Evolutionary conservation across 2,888 invertebrate genomes (phyloP).

Genomic region (Sesia apiformis): DNA sequence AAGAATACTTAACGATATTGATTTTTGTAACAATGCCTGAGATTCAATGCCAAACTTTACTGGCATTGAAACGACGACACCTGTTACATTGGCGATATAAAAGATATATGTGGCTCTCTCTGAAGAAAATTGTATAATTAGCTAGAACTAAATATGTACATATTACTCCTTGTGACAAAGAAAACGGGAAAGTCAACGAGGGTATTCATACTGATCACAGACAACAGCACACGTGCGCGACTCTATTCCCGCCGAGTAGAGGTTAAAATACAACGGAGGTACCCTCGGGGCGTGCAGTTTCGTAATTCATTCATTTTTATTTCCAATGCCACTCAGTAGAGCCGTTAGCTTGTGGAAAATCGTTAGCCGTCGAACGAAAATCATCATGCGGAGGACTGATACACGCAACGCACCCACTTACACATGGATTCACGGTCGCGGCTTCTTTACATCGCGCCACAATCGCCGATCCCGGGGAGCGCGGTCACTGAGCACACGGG

Average conservation of each 20-base stretch:
- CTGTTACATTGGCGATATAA: slow-evolving; percentile 45
- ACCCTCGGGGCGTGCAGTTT: slow-evolving; percentile 29
- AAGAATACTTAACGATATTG: slow-evolving; percentile 18
- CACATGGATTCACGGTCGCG: slow-evolving; percentile 66
- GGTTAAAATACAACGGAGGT: slow-evolving; percentile 49
- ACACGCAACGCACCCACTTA: slow-evolving; percentile 64
- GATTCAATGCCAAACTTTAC: slow-evolving; percentile 36
- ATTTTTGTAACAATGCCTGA: slow-evolving; percentile 28
- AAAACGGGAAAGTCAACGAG: slow-evolving; percentile 28
- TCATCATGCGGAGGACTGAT: slow-evolving; percentile 42
- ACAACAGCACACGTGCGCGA: slow-evolving; percentile 58
- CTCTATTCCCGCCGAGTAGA: slow-evolving; percentile 43
- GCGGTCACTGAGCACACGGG: slow-evolving; percentile 75
- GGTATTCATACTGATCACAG: slow-evolving; percentile 35
- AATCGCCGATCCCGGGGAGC: slow-evolving; percentile 81
- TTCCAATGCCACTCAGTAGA: slow-evolving; percentile 35
- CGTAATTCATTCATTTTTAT: slow-evolving; percentile 56
- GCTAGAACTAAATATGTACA: slow-evolving; percentile 19
- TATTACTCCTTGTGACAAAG: slow-evolving; percentile 17
- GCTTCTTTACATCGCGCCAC: slow-evolving; percentile 70
- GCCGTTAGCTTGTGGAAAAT: slow-evolving; percentile 35
- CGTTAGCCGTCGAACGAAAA: slow-evolving; percentile 38
- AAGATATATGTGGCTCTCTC: not conserved
- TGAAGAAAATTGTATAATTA: not conserved
- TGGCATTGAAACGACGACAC: slow-evolving; percentile 38